These are phyloP conservation scores for Nemotelus nigrinus DNA, from an alignment of 2,888 invertebrate genomes.

Conservation along the genomic window DNA sequence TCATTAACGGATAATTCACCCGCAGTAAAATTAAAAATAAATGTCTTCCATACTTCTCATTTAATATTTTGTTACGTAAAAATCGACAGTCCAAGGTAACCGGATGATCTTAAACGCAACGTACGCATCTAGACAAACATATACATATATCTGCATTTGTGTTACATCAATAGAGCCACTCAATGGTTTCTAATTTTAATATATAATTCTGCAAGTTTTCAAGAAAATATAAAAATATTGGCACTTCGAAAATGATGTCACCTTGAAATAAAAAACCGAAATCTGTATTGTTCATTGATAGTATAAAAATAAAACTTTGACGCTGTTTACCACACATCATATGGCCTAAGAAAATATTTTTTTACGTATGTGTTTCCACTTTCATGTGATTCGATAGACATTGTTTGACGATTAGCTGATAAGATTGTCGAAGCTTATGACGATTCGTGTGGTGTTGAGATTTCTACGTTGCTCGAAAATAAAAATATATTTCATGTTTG, in stretches of 20 bases:
- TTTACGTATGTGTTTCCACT: background rate
- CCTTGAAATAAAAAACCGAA: conserved; percentile 29
- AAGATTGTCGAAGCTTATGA: background rate
- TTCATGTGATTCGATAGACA: conserved; percentile 10
- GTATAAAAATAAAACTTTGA: conserved; percentile 20
- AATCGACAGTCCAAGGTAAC: too few relatives aligned
- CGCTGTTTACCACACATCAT: conserved; percentile 17
- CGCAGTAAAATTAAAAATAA: too few relatives aligned
- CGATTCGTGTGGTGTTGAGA: too few relatives aligned
- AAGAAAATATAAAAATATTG: background rate
- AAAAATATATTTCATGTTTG: too few relatives aligned
- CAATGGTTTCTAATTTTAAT: background rate
- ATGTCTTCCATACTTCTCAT: too few relatives aligned
- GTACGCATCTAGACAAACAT: too few relatives aligned
- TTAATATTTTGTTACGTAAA: too few relatives aligned
- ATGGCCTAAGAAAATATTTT: conserved; percentile 9
- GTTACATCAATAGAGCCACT: background rate
- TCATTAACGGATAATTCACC: too few relatives aligned
- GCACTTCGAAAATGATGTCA: conserved; percentile 23
- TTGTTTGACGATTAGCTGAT: background rate
- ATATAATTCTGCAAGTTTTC: conserved; percentile 1
- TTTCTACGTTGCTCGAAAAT: too few relatives aligned
- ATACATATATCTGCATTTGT: too few relatives aligned
- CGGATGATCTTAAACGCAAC: too few relatives aligned
- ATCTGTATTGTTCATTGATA: conserved; percentile 3